Percentiles rank a stretch among this genome's conserved stretches.
phyloP scores from a whole-genome alignment of 2,888 invertebrate species.

The Ametastegia equiseti region DNA sequence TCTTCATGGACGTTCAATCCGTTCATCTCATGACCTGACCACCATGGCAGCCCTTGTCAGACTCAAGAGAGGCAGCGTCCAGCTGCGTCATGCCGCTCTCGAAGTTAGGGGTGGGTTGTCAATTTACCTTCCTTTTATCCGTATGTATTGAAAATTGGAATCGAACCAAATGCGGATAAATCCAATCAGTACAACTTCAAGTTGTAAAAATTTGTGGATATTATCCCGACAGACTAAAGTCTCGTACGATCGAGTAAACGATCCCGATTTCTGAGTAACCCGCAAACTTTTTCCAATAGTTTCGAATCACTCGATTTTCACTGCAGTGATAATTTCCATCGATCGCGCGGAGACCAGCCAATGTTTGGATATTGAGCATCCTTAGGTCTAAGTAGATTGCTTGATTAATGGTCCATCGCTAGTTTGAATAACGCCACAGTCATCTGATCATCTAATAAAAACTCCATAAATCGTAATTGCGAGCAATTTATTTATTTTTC shows the following conservation, averaged over 20 bases:
- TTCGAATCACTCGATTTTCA: not conserved
- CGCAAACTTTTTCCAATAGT: too few species aligned
- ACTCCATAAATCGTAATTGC: constrained; percentile 28
- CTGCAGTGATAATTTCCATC: not conserved
- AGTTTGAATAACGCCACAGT: constrained; percentile 2
- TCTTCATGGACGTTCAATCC: constrained; percentile 46
- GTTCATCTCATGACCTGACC: constrained; percentile 48
- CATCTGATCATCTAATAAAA: constrained; percentile 7
- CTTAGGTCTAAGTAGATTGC: not conserved
- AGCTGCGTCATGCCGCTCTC: constrained; percentile 78
- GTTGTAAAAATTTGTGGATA: too few species aligned
- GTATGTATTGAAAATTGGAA: not conserved
- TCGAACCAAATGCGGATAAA: not conserved
- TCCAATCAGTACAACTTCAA: not conserved
- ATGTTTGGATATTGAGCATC: not conserved
- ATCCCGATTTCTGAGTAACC: too few species aligned
- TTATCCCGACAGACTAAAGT: too few species aligned
- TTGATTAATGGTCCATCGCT: not conserved
- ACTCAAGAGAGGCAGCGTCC: constrained; percentile 78
- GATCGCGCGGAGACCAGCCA: not conserved
- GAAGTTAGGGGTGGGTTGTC: constrained; percentile 77
- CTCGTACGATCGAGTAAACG: too few species aligned
- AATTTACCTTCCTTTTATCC: not conserved
- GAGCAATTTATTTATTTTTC: constrained; percentile 6
- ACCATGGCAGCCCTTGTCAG: constrained; percentile 73